These are phyloP conservation scores for Leucophenga varia DNA, from an alignment of 1,140 invertebrate species.

Conservation along the genomic window DNA sequence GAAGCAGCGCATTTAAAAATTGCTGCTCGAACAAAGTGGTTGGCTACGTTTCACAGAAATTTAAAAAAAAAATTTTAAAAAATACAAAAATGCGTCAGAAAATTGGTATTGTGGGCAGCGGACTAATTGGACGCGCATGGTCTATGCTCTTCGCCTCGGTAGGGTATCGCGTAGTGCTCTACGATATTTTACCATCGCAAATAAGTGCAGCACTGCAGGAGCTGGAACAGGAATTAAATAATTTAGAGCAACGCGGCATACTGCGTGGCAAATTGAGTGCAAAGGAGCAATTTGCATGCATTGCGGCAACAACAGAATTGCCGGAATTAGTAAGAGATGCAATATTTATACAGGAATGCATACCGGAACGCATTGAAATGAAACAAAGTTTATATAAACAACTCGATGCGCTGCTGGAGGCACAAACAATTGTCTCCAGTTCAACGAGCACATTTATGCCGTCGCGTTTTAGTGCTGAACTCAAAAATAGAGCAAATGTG, in stretches of 20 bases:
- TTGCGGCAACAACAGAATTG: slow-evolving; percentile 70
- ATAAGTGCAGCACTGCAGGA: slow-evolving; percentile 71
- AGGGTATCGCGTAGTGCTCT: slow-evolving; percentile 83
- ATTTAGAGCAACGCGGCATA: slow-evolving; percentile 68
- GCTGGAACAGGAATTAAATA: slow-evolving; percentile 72
- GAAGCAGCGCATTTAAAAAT: too few relatives aligned
- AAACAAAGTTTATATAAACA: slow-evolving; percentile 79
- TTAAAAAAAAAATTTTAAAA: too few relatives aligned
- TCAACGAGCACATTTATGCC: slow-evolving; percentile 90
- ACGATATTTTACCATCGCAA: slow-evolving; percentile 77
- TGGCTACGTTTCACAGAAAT: too few relatives aligned
- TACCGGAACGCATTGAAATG: slow-evolving; percentile 85
- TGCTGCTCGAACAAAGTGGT: too few relatives aligned
- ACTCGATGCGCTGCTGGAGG: slow-evolving; percentile 72
- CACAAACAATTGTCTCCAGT: slow-evolving; percentile 77
- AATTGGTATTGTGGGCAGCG: slow-evolving; percentile 74
- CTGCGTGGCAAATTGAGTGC: slow-evolving; percentile 73
- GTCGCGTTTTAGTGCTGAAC: slow-evolving; percentile 76
- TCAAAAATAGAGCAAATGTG: slow-evolving; percentile 36
- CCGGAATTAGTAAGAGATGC: slow-evolving; percentile 68
- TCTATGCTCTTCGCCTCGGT: slow-evolving; percentile 90
- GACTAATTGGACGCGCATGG: slow-evolving; percentile 91
- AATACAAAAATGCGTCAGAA: too few relatives aligned
- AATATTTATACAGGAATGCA: slow-evolving; percentile 83
- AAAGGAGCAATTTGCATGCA: slow-evolving; percentile 72